These are phyloP conservation scores for Riptortus pedestris DNA, from an alignment of 1,140 invertebrate species.

Conservation along the genomic window DNA sequence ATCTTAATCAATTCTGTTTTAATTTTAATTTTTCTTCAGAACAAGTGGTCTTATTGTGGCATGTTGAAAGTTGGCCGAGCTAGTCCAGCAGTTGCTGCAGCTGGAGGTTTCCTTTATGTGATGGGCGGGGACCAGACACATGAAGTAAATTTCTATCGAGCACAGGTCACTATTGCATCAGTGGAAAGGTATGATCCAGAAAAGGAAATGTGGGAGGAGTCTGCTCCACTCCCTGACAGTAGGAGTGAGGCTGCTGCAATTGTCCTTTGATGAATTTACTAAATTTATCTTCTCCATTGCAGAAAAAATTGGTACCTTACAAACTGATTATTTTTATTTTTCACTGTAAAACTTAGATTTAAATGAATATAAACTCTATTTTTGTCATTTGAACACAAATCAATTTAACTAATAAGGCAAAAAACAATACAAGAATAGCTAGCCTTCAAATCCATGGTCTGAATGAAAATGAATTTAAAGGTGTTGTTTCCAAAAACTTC, in stretches of 20 bases:
- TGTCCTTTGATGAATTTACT: conserved; percentile 36
- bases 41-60: conserved; percentile 66
- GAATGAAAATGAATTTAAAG: too few species aligned
- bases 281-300: background rate
- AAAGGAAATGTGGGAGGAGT: conserved; percentile 63
- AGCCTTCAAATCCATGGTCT: too few species aligned
- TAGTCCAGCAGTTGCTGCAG: conserved; percentile 72
- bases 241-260: conserved; percentile 74
- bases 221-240: conserved; percentile 63
- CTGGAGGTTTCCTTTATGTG: conserved; percentile 69
- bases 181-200: conserved; percentile 74
- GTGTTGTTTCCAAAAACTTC: too few species aligned
- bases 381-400: too few species aligned
- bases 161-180: conserved; percentile 64
- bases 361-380: too few species aligned
- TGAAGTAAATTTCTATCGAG: conserved; percentile 70
- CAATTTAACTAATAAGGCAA: too few species aligned
- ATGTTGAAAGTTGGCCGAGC: conserved; percentile 63
- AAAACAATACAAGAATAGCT: too few species aligned
- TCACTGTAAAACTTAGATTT: too few species aligned
- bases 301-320: too few species aligned
- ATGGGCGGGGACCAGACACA: conserved; percentile 59
- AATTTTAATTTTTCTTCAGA: conserved; percentile 40
- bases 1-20: background rate
- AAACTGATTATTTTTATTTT: too few species aligned